A percentile compares a stretch with the other conserved stretches of the same genome.
Evolutionary conservation across 2,888 invertebrate genomes (phyloP).

Genomic region (Mesoligia furuncula): DNA sequence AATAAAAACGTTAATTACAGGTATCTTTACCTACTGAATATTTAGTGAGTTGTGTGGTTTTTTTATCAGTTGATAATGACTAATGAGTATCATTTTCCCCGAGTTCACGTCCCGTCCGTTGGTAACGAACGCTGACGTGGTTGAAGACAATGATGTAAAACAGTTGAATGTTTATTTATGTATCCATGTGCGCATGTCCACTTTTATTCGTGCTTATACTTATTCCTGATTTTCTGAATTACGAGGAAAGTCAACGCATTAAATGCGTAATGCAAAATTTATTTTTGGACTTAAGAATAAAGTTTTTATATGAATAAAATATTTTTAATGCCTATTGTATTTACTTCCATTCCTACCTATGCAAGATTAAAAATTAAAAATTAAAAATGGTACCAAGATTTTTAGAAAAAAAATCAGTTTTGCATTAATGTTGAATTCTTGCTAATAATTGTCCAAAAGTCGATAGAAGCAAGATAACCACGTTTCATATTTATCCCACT

Average conservation of each 20-base stretch:
- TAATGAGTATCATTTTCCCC: background rate
- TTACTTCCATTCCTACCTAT: background rate
- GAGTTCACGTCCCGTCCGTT: background rate
- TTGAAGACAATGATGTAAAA: background rate
- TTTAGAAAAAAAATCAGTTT: slow-evolving; percentile 14
- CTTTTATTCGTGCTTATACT: background rate
- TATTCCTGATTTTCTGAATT: slow-evolving; percentile 12
- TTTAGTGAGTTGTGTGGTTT: background rate
- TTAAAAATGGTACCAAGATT: too few species aligned
- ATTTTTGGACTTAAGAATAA: background rate
- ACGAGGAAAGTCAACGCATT: slow-evolving; percentile 23
- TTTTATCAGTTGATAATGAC: slow-evolving; percentile 20
- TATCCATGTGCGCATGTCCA: background rate
- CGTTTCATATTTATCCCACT: background rate
- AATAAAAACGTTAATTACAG: background rate
- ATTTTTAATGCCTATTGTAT: slow-evolving; percentile 40
- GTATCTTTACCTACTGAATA: background rate
- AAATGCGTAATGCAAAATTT: slow-evolving; percentile 17
- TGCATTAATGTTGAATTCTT: slow-evolving; percentile 9
- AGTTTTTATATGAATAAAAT: background rate
- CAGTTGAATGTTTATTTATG: background rate
- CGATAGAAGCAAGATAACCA: background rate
- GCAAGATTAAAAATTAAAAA: too few species aligned
- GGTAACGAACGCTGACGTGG: slow-evolving; percentile 33
- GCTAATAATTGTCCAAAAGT: slow-evolving; percentile 5